phyloP scores from a whole-genome alignment of 2,797 vertebrate genomes.

The Vespertilio murinus region DNA sequence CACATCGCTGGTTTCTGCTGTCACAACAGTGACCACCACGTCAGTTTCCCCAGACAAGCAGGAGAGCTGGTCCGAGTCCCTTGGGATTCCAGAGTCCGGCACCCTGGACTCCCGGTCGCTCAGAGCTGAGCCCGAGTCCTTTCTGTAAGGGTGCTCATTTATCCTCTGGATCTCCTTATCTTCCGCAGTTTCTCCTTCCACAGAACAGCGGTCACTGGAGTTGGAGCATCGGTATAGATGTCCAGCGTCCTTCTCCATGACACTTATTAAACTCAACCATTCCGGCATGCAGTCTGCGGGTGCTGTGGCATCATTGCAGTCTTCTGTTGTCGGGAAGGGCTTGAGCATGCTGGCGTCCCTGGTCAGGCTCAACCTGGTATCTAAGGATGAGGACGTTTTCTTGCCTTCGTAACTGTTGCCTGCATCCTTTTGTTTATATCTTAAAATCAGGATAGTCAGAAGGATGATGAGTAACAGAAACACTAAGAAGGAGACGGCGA shows the following conservation, averaged over 20 bases:
- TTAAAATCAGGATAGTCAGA: slow-evolving; percentile 86
- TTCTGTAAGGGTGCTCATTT: slow-evolving; percentile 86
- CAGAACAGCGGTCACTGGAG: slow-evolving; percentile 90
- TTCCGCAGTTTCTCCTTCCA: slow-evolving; percentile 92
- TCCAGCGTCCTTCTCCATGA: slow-evolving; percentile 78
- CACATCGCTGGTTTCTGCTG: slow-evolving; percentile 83
- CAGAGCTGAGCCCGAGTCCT: slow-evolving; percentile 78
- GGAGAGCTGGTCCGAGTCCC: slow-evolving; percentile 87
- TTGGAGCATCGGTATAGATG: slow-evolving; percentile 85
- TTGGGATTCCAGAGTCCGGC: slow-evolving; percentile 86
- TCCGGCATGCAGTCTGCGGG: slow-evolving; percentile 72
- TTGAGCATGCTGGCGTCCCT: slow-evolving; percentile 54
- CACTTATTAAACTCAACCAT: slow-evolving; percentile 82
- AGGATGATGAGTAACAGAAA: slow-evolving; percentile 87
- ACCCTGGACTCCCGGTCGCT: slow-evolving; percentile 76
- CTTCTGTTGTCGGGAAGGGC: slow-evolving; percentile 79
- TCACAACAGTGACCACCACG: slow-evolving; percentile 71
- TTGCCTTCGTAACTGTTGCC: slow-evolving; percentile 80
- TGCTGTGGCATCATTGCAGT: slow-evolving; percentile 50
- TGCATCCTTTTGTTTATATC: slow-evolving; percentile 85
- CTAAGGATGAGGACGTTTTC: slow-evolving; percentile 71
- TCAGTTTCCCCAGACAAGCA: slow-evolving; percentile 85
- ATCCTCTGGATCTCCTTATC: slow-evolving; percentile 95
- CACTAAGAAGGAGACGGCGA: slow-evolving; percentile 84
- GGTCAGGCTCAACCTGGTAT: slow-evolving; percentile 71